Evolutionary conservation across 2,797 vertebrate genomes (phyloP), one percentile per base, ranked within the genome.

Genomic region (Vespertilio murinus): DNA sequence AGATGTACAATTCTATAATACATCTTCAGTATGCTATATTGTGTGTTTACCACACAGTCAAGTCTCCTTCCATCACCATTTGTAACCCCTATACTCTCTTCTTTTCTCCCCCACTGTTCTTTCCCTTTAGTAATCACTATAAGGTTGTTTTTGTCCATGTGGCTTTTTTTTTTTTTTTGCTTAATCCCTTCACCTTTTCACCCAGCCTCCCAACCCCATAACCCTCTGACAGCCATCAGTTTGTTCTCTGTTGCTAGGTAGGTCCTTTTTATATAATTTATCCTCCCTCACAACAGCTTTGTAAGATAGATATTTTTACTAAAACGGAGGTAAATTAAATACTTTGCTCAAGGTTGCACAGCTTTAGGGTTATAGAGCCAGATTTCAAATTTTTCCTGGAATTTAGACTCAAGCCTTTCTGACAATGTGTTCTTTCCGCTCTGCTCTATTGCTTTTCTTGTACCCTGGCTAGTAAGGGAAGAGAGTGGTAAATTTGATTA

Each of bases 301-400:
- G 38, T 82, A 70, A 82, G 30, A 56, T 38, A 93, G 11, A n/a
- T 59, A 95, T 89, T 93, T 93, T 95, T 88, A 90, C 56, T 80
- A 12, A 90, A 91, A 88, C 9, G 61, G 77, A 90, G 45, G 45
- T 59, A 71, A 67, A 65, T 88, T 52, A 95, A 75, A 45, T 86
- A 75, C 4, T 54, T 86, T 64, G 33, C n/a, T 77, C 33, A 70
- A 52, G 45, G 33, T 77, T 65, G 59, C 69, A 42, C 22, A 79
- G 35, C 22, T 92, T 94, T 59, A 69, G 35, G 79, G 30, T 65
- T 88, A 92, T 65, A 16, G 20, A 93, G 75, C 35, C 79, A 70
- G 25, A 88, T 92, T 95, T 88, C 81, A 14, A 35, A 93, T 85
- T 73, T 73, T 84, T 90, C 33, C 52, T 94, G 52, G 56, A 92